These are phyloP conservation scores for Notiomystis cincta DNA, from an alignment of 2,113 vertebrate genomes.

Conservation along the genomic window DNA sequence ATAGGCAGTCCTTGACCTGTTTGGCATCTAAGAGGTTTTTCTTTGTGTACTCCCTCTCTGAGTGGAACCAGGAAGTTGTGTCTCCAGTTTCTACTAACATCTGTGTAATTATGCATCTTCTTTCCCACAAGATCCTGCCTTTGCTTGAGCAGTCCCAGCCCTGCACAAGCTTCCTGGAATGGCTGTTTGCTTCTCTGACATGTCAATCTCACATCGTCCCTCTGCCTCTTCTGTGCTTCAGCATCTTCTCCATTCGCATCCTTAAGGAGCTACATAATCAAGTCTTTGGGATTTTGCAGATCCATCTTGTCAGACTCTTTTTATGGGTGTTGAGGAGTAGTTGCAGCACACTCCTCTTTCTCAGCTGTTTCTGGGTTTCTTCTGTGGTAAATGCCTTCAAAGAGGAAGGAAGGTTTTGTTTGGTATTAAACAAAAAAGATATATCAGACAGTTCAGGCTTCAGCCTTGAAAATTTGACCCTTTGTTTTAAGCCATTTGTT, in stretches of 20 bases:
- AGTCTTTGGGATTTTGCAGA: neutral
- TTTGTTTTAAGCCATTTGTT: neutral
- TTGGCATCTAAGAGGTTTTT: neutral
- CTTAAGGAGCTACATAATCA: neutral
- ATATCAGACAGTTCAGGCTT: neutral
- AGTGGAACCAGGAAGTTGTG: neutral
- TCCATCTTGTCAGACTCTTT: neutral
- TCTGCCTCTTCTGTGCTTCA: neutral
- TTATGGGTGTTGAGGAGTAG: neutral
- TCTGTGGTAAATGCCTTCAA: neutral
- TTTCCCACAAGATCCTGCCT: neutral
- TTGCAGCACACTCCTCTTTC: neutral
- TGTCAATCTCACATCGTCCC: rapidly evolving
- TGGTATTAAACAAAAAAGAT: neutral
- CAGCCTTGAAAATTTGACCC: neutral
- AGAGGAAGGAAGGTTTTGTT: neutral
- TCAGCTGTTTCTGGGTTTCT: neutral
- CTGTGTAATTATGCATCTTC: neutral
- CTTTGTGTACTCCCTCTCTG: neutral
- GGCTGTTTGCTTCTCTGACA: neutral
- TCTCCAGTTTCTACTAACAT: neutral
- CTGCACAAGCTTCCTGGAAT: neutral
- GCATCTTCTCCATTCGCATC: neutral
- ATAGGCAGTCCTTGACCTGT: neutral
- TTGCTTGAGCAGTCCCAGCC: neutral